Conservation (phyloP, 2,113 vertebrate species). For the Hyperopisus bebe region DNA sequence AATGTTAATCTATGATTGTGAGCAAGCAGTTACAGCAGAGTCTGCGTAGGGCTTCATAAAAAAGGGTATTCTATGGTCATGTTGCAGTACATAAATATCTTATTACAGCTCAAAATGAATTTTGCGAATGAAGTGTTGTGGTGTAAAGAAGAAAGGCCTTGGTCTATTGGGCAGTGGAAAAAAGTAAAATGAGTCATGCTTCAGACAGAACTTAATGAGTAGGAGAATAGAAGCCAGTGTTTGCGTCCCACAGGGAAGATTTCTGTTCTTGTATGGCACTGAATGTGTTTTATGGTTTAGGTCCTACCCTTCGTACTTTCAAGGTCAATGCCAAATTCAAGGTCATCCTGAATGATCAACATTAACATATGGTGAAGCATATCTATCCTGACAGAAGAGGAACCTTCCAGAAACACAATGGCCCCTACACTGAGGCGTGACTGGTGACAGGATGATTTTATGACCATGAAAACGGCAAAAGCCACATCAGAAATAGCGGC, state of each 20-base stretch:
- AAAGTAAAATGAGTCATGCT: not conserved
- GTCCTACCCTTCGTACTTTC: not conserved
- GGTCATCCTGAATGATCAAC: not conserved
- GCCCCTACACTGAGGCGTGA: not conserved
- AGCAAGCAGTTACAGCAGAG: not conserved
- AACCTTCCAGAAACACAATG: not conserved
- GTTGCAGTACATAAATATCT: conserved; percentile 3
- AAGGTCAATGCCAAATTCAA: not conserved
- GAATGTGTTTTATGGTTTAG: not conserved
- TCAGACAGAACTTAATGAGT: not conserved
- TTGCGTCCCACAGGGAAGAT: not conserved
- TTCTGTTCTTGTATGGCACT: not conserved
- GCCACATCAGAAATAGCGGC: not conserved
- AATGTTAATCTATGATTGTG: not conserved
- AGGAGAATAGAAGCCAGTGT: not conserved
- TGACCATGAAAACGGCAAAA: not conserved
- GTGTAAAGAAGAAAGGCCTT: not conserved
- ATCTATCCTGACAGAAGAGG: not conserved
- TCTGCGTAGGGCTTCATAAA: not conserved
- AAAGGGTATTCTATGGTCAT: not conserved
- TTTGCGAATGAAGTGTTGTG: not conserved
- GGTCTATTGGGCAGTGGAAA: not conserved
- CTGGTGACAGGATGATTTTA: not conserved
- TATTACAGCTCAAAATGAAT: not conserved
- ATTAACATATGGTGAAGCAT: not conserved